phyloP scores from a whole-genome alignment of 2,797 vertebrate species.

The Myotis daubentonii region DNA sequence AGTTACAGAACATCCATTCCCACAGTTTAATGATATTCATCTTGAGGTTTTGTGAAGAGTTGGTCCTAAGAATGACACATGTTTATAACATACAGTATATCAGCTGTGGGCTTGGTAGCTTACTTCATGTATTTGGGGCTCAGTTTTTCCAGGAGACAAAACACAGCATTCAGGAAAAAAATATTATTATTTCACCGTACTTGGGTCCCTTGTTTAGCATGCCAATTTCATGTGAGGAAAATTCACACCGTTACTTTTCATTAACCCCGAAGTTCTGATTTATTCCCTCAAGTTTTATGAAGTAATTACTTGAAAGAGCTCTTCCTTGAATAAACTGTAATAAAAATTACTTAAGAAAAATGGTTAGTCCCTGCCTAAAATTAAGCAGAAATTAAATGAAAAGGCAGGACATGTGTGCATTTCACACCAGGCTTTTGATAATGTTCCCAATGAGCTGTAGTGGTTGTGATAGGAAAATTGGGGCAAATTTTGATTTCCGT shows the following conservation, averaged over 20 bases:
- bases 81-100: background rate
- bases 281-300: constrained; percentile 76
- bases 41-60: background rate
- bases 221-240: constrained; percentile 58
- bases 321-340: constrained; percentile 76
- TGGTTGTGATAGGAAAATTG: constrained; percentile 12
- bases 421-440: constrained; percentile 55
- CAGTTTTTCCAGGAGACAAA: constrained; percentile 31
- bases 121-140: background rate
- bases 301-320: constrained; percentile 77
- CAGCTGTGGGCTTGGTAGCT: background rate
- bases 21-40: background rate
- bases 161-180: background rate
- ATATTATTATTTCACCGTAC: background rate
- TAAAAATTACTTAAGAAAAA: constrained; percentile 81
- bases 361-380: constrained; percentile 71
- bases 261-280: constrained; percentile 77
- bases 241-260: constrained; percentile 58
- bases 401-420: constrained; percentile 76
- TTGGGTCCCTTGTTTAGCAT: background rate
- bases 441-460: background rate
- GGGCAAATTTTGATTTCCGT: constrained; percentile 9
- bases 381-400: constrained; percentile 78
- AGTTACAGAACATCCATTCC: background rate
- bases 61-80: background rate